Evolutionary conservation across 2,113 vertebrate genomes (phyloP).

Genomic region (Osmerus eperlanus): DNA sequence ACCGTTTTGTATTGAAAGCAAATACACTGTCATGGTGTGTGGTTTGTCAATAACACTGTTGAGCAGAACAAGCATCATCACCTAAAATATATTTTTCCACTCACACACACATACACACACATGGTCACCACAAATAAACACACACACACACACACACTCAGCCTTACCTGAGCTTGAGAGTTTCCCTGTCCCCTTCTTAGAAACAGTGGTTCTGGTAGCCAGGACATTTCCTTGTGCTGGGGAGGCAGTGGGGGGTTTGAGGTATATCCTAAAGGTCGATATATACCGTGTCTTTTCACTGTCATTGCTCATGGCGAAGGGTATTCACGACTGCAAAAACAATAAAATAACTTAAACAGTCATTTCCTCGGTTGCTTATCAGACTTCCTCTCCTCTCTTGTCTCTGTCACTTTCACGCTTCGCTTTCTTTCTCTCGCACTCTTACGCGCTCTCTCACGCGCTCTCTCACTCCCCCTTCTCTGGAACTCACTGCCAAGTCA

Average conservation of each 20-base stretch:
- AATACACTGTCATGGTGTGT: too few species aligned
- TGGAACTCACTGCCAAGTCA: neutral
- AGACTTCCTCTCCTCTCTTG: constrained; percentile 50
- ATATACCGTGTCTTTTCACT: constrained; percentile 58
- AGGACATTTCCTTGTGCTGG: constrained; percentile 6
- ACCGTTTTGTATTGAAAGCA: too few species aligned
- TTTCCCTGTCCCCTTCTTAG: constrained; percentile 3
- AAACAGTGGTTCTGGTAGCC: neutral
- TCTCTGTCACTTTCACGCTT: constrained; percentile 8
- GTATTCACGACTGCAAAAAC: constrained; percentile 2
- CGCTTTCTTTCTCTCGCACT: neutral
- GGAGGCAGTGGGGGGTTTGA: constrained; percentile 32
- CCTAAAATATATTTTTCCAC: neutral
- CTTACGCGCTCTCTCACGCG: neutral
- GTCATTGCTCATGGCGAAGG: constrained; percentile 48
- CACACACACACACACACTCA: constrained; percentile 7
- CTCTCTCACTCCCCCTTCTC: constrained; percentile 18
- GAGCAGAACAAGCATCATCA: neutral
- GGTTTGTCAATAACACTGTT: too few species aligned
- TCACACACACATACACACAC: constrained; percentile 6
- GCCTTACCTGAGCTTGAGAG: constrained; percentile 47
- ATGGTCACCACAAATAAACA: neutral
- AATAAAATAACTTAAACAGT: constrained; percentile 37
- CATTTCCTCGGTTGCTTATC: constrained; percentile 59
- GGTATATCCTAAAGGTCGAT: constrained; percentile 68